A percentile compares a stretch with the other conserved stretches of the same genome.
Conservation (phyloP, 2,888 invertebrate species). For the Plutella xylostella region DNA sequence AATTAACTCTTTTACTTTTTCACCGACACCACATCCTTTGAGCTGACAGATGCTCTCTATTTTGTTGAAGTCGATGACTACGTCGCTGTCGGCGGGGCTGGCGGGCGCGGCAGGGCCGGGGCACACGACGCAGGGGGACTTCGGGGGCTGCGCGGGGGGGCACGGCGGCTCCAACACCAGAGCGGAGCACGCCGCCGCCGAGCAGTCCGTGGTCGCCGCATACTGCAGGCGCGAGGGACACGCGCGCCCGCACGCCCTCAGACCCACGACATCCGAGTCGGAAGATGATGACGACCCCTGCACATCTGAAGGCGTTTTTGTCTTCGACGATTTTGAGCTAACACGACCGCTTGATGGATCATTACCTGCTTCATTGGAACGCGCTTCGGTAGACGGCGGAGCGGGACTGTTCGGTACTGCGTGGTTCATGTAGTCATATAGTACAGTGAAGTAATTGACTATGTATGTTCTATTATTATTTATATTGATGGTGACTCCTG, state of each 20-base stretch:
- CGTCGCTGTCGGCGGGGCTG: conserved; percentile 46
- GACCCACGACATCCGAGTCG: too few relatives aligned
- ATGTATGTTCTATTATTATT: too few relatives aligned
- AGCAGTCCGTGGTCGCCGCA: neutral
- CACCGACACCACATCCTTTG: conserved; percentile 45
- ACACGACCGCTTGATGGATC: neutral
- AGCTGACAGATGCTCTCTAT: conserved; percentile 50
- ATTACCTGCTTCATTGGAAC: neutral
- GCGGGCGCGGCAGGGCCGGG: conserved; percentile 17
- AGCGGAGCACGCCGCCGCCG: neutral
- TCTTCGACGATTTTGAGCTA: too few relatives aligned
- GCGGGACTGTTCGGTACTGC: too few relatives aligned
- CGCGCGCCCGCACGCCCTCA: too few relatives aligned
- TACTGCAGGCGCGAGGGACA: too few relatives aligned
- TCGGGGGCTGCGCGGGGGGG: neutral
- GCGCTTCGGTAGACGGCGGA: too few relatives aligned
- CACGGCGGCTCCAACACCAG: neutral
- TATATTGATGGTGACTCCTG: too few relatives aligned
- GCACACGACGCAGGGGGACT: too few relatives aligned
- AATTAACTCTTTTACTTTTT: conserved; percentile 50
- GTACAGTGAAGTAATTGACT: conserved; percentile 54
- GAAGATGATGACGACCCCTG: too few relatives aligned
- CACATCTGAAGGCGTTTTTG: too few relatives aligned
- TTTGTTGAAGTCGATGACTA: conserved; percentile 38
- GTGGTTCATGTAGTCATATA: conserved; percentile 28